Base-by-base conservation (phyloP, 1,140 invertebrate genomes). In the Tribolium madens region DNA sequence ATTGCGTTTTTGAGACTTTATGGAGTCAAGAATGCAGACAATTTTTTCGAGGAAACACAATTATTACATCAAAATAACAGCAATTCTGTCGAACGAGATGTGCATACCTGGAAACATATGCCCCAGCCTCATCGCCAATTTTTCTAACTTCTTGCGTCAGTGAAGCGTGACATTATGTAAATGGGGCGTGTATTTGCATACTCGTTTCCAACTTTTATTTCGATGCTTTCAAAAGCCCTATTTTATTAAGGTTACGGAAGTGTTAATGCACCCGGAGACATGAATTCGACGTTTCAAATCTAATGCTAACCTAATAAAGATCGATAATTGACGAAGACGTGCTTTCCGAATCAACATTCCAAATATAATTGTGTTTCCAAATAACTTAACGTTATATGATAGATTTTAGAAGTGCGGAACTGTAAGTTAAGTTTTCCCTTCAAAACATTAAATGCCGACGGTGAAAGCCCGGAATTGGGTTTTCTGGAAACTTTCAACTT, bases 401-500 rank as follows among this genome's bases (percentile, higher is more conserved):
- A 36, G 57, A 64, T 64, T 15, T 15, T 31, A 12, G 2, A 64
- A 64, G 57, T 26, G 18, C 9, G 17, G 9, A 60, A 52, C 50
- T 18, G 15, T 15, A 17, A 64, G 57, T 31, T 64, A 64, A 36
- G 57, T 64, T 36, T 64, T 64, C 57, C 57, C 57, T 64, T 64
- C 31, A 36, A 15, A 64, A 26, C 26, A 64, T 64, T 64, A 64
- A 64, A 64, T 64, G 31, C 57, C 57, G 57, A 6, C 14, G 26
- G 70, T 72, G 47, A 72, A 50, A 52, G 26, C 70, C 14, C 36
- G 5, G 70, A 33, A 31, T 21, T 6, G 70, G 70, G 47, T 52
- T 72, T 72, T 72, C 46, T 31, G 7, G 2, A 69, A 75, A 64
- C 60, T 75, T 69, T 68, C 73, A 75, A 75, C 57, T 75, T 52